Base-by-base conservation (phyloP, 2,888 invertebrate species). In the Ptychoptera contaminata region DNA sequence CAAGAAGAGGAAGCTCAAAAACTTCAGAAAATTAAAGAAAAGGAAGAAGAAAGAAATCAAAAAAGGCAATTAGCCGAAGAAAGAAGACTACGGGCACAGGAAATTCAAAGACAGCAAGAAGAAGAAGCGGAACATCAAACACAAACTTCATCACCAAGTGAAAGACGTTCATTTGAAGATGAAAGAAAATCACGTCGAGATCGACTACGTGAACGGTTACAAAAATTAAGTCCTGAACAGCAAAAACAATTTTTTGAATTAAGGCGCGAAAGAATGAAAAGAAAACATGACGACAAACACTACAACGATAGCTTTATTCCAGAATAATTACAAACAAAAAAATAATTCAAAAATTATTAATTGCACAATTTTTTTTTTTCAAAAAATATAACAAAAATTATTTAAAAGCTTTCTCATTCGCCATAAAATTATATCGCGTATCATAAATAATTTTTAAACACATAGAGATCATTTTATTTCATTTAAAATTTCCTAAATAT, bases 141-240 rank as follows among this genome's bases (percentile, higher is more conserved):
- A 55, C 29, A 34, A 44, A 31, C 29, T 40, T 32, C 12, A 37
- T n/a, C 10, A 34, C 10, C 31, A 38, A 34, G 8, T 30, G 9
- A 15, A 9, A 9, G 16, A 16, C 11, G 23, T 7, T 16, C 29
- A n/a, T 16, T 43, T 8, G 46, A 46, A 37, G 43, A 45, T 23
- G 42, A 44, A 11, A 44, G 40, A 41, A 40, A 39, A 16, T 2
- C 14, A 10, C 42, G 40, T 35, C 29, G 40, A 10, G 42, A 49
- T 42, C 52, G 55, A 9, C 55, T 62, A 12, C 55, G 56, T 11
- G 51, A 55, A 29, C 57, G 63, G 15, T 51, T 65, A 14, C 49
- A 56, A 9, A 52, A 53, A 0, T 53, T 65, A 8, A 54, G 56
- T 36, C 61, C 60, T 31, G 63, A 62, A 50, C 56, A 59, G 45